Evolutionary conservation across 2,113 vertebrate genomes (phyloP).

Genomic region (Thinocorus orbignyianus): DNA sequence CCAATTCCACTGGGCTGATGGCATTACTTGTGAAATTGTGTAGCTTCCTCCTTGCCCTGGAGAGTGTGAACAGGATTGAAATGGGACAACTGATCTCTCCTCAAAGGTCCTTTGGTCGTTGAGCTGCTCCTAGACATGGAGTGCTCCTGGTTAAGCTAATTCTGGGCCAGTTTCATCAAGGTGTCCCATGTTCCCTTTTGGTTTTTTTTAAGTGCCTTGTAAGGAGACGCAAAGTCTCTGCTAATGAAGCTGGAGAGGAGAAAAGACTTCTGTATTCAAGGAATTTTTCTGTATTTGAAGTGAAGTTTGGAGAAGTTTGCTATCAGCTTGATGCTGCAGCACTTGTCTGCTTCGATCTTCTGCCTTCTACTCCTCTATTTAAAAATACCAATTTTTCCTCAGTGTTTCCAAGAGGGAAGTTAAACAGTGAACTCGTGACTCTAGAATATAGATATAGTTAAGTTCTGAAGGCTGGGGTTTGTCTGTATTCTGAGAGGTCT

Average conservation of each 20-base stretch:
- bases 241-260: not conserved
- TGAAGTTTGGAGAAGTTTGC: not conserved
- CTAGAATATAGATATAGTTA: not conserved
- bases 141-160: not conserved
- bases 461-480: not conserved
- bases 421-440: not conserved
- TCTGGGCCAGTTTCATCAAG: not conserved
- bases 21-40: not conserved
- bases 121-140: not conserved
- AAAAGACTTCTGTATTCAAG: not conserved
- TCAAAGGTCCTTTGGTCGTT: not conserved
- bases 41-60: not conserved
- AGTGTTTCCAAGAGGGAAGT: not conserved
- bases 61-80: not conserved
- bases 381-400: not conserved
- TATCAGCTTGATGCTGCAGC: not conserved
- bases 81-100: not conserved
- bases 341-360: not conserved
- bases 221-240: not conserved
- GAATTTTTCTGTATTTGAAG: not conserved
- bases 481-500: not conserved
- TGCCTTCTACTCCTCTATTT: not conserved
- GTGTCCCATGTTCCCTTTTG: not conserved
- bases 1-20: not conserved
- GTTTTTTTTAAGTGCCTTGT: not conserved